These are phyloP conservation scores for Epirrhoe alternata DNA, from an alignment of 2,888 invertebrate species.

Conservation along the genomic window DNA sequence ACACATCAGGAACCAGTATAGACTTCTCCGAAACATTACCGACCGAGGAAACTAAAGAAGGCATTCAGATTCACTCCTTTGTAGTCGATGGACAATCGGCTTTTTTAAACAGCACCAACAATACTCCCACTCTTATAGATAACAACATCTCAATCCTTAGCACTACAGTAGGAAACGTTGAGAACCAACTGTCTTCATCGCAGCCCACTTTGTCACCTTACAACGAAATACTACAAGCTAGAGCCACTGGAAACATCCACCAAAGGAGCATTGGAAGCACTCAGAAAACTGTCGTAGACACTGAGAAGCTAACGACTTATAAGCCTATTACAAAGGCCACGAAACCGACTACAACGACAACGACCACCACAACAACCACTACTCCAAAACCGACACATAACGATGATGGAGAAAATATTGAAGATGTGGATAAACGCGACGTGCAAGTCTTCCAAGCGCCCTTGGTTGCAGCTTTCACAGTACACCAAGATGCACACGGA, in stretches of 20 bases:
- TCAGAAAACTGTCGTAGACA: conserved; percentile 55
- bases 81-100: conserved; percentile 79
- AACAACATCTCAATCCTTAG: conserved; percentile 75
- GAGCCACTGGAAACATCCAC: conserved; percentile 67
- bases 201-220: conserved; percentile 72
- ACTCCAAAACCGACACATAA: conserved; percentile 89
- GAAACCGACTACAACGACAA: conserved; percentile 71
- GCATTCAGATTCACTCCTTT: conserved; percentile 85
- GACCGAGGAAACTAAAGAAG: conserved; percentile 56
- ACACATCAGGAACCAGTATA: conserved; percentile 66
- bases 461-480: conserved; percentile 93
- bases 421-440: conserved; percentile 87
- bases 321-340: conserved; percentile 50
- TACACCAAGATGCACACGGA: conserved; percentile 92
- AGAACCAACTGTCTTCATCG: conserved; percentile 71
- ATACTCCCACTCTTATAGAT: conserved; percentile 67
- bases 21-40: conserved; percentile 63
- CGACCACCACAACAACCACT: conserved; percentile 84
- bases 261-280: conserved; percentile 73
- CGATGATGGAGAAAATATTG: conserved; percentile 87
- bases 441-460: conserved; percentile 94
- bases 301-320: conserved; percentile 52
- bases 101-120: conserved; percentile 62
- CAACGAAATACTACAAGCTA: conserved; percentile 75
- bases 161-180: conserved; percentile 79